phyloP scores from a whole-genome alignment of 2,113 vertebrate species.

The Chauna torquata region DNA sequence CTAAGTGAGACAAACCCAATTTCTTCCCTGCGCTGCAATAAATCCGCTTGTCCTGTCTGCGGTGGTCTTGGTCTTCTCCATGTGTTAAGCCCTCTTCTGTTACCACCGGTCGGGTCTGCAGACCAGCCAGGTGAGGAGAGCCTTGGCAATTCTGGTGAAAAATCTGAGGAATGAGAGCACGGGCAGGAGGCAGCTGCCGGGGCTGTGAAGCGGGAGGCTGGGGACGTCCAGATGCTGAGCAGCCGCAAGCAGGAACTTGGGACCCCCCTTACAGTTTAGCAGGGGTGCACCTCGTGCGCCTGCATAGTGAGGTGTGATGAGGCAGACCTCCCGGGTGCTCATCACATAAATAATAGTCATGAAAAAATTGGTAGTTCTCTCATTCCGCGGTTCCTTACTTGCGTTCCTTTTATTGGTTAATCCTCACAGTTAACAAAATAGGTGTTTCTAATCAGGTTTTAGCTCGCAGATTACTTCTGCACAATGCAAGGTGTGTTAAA shows the following conservation, averaged over 20 bases:
- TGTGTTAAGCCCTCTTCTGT: too few species aligned
- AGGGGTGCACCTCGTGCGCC: too few species aligned
- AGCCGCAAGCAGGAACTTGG: accelerated
- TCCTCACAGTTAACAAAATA: constrained; percentile 22
- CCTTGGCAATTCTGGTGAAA: background rate
- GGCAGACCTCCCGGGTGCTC: accelerated
- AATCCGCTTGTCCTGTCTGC: background rate
- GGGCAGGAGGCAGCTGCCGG: background rate
- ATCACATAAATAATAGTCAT: background rate
- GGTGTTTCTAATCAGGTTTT: constrained; percentile 13
- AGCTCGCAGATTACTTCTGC: background rate
- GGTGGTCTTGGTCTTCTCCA: too few species aligned
- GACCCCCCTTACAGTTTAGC: too few species aligned
- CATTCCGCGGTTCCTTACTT: background rate
- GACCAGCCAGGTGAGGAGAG: background rate
- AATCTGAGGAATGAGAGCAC: accelerated
- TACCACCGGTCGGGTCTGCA: too few species aligned
- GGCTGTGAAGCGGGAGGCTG: accelerated
- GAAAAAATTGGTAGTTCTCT: background rate
- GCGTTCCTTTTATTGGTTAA: background rate
- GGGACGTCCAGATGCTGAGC: too few species aligned
- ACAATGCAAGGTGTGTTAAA: background rate
- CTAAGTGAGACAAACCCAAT: too few species aligned
- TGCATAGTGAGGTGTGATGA: background rate
- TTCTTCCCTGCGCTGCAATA: too few species aligned